phyloP scores from a whole-genome alignment of 30 jellyfish, hydroid and myxozoan species.

The Catostylus mosaicus region DNA sequence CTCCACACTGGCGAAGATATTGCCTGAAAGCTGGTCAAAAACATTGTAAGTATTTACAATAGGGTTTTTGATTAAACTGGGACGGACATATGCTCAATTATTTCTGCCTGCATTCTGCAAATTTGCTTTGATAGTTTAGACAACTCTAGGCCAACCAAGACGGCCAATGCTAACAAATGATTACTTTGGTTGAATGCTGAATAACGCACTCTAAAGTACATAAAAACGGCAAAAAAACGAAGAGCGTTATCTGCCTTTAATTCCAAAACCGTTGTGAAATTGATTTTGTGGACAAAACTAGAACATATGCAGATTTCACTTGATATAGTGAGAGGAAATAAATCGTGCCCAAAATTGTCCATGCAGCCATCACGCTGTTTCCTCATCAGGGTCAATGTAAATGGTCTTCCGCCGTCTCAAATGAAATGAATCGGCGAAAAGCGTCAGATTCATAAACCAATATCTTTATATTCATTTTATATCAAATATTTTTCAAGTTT shows the following conservation, averaged over 20 bases:
- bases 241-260: no score
- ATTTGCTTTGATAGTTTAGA: not conserved
- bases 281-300: no score
- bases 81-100: not conserved
- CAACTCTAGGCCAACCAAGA: not conserved
- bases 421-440: no score
- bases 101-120: not conserved
- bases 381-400: not conserved
- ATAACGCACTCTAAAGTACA: not conserved
- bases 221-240: no score
- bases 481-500: no score
- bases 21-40: not conserved
- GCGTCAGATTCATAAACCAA: no score
- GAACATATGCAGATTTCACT: not conserved
- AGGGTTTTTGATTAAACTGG: not conserved
- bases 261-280: no score
- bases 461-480: no score
- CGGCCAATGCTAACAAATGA: not conserved
- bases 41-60: not conserved
- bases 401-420: no score
- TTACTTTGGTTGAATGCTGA: not conserved
- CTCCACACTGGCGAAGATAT: constrained; percentile 12
- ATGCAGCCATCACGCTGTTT: constrained; percentile 17
- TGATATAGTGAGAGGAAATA: not conserved
- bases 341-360: constrained; percentile 1